Conservation (phyloP, 2,113 vertebrate species). For the Forbesichthys agassizii region DNA sequence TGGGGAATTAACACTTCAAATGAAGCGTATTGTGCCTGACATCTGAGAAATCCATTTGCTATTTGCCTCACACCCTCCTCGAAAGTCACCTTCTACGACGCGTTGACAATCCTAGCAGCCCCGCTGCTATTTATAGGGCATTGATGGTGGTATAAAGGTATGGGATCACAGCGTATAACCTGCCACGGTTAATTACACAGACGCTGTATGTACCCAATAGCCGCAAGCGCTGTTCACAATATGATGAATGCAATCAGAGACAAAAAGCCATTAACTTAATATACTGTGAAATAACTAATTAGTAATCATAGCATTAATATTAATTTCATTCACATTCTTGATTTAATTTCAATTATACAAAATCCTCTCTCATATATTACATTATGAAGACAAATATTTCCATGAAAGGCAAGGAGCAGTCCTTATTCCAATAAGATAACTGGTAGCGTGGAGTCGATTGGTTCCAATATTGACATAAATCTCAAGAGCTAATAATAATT, state of each 20-base stretch:
- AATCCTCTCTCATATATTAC: constrained; percentile 22
- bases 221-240: constrained; percentile 4
- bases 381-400: constrained; percentile 30
- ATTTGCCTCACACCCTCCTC: background rate
- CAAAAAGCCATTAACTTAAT: constrained; percentile 36
- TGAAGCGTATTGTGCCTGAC: constrained; percentile 4
- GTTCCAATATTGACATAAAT: background rate
- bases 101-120: background rate
- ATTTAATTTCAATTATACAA: constrained; percentile 51
- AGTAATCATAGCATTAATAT: constrained; percentile 42
- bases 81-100: constrained; percentile 7
- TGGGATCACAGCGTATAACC: background rate
- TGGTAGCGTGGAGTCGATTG: background rate
- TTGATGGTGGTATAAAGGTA: background rate
- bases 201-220: background rate
- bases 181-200: constrained; percentile 8
- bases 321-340: constrained; percentile 21
- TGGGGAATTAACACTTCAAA: constrained; percentile 15
- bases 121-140: constrained; percentile 1
- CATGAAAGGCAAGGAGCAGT: constrained; percentile 8
- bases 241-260: constrained; percentile 27
- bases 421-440: background rate
- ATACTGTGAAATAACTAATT: constrained; percentile 25
- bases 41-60: constrained; percentile 25
- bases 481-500: no score